Conservation (phyloP, 2,888 invertebrate species). For the Ferdinandea cuprea region DNA sequence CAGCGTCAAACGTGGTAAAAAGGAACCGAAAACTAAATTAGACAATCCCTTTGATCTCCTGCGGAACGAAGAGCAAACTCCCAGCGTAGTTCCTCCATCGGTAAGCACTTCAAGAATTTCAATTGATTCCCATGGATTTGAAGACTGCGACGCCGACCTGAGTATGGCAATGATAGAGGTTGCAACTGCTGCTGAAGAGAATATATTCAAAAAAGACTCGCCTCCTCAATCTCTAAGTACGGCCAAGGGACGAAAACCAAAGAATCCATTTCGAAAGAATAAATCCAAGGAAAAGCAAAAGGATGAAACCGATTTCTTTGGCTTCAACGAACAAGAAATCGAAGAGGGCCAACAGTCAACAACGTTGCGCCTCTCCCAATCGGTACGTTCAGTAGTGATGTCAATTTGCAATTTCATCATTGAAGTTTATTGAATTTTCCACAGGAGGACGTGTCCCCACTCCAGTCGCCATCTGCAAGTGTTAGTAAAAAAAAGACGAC, state of each 20-base stretch:
- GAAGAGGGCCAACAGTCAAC: slow-evolving; percentile 59
- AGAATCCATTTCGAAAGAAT: slow-evolving; percentile 21
- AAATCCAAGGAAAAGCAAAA: background rate
- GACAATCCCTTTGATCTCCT: background rate
- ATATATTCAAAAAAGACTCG: background rate
- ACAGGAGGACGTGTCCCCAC: slow-evolving; percentile 20
- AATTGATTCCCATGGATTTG: slow-evolving; percentile 10
- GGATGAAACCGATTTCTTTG: slow-evolving; percentile 31
- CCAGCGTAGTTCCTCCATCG: slow-evolving; percentile 1
- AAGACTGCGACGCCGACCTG: slow-evolving; percentile 6
- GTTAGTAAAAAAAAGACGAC: background rate
- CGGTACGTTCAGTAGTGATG: slow-evolving; percentile 31
- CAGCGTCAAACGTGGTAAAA: background rate
- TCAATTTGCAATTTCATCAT: too few species aligned
- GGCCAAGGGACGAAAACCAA: background rate
- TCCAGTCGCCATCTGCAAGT: slow-evolving; percentile 1
- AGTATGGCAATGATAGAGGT: background rate
- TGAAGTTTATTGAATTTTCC: background rate
- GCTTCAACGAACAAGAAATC: slow-evolving; percentile 62
- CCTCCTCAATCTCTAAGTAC: background rate
- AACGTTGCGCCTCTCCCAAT: slow-evolving; percentile 58
- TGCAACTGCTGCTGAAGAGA: background rate
- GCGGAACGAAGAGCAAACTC: background rate
- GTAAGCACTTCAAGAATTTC: slow-evolving; percentile 6
- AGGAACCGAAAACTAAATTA: background rate